Percentiles rank a stretch among this genome's conserved stretches.
Evolutionary conservation across 2,113 vertebrate genomes (phyloP).

Genomic region (Puffinus mauretanicus): DNA sequence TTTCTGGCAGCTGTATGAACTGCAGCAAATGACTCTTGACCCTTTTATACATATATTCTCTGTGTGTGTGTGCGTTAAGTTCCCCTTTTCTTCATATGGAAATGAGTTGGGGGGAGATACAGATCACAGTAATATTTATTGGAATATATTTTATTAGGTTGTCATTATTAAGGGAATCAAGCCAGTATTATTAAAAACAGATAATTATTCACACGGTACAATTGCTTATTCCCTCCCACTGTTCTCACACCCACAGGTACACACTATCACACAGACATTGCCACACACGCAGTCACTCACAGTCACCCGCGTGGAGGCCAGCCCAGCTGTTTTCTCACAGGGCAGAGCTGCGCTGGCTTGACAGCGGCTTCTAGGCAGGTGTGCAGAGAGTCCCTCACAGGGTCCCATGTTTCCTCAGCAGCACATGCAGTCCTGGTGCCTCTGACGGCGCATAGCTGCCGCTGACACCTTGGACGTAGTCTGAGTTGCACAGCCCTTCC

Average conservation of each 20-base stretch:
- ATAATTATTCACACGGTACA: accelerated
- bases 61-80: neutral
- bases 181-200: neutral
- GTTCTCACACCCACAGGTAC: neutral
- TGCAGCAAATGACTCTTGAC: neutral
- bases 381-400: neutral
- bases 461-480: accelerated
- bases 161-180: neutral
- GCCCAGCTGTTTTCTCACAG: neutral
- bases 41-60: neutral
- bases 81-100: neutral
- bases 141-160: neutral
- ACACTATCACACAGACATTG: neutral
- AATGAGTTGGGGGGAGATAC: neutral
- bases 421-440: accelerated
- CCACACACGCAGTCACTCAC: accelerated
- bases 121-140: neutral
- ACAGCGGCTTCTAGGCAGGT: neutral
- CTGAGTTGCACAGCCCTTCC: accelerated
- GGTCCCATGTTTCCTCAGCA: neutral
- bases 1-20: neutral
- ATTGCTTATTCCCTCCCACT: neutral
- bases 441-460: accelerated
- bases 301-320: accelerated
- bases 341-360: neutral